A percentile compares a stretch with the other conserved stretches of the same genome.
phyloP scores from a whole-genome alignment of 2,797 vertebrate genomes.

The Cryptoblepharus egeriae region DNA sequence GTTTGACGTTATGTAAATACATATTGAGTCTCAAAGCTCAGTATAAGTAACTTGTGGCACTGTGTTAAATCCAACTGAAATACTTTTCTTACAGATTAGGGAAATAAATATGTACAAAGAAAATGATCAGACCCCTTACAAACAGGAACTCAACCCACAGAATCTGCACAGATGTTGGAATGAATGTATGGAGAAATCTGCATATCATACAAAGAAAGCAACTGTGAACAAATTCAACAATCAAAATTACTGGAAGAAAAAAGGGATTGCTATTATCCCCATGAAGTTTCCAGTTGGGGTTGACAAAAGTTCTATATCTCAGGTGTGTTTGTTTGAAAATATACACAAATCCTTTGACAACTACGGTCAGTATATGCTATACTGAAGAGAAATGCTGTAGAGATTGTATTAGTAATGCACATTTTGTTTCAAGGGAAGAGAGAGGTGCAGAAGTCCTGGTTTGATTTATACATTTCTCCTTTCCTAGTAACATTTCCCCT shows the following conservation, averaged over 20 bases:
- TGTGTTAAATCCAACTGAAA: slow-evolving; percentile 8
- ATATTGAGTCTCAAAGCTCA: not conserved
- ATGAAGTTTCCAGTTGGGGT: slow-evolving; percentile 88
- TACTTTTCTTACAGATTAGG: slow-evolving; percentile 79
- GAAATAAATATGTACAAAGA: slow-evolving; percentile 90
- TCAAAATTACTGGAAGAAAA: slow-evolving; percentile 88
- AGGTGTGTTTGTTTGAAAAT: slow-evolving; percentile 76
- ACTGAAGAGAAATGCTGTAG: too few species aligned
- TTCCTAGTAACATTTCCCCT: too few species aligned
- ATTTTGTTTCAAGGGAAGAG: not conserved
- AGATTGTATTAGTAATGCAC: too few species aligned
- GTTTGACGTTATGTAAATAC: not conserved
- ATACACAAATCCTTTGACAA: not conserved
- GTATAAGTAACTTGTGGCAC: not conserved
- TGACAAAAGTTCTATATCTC: slow-evolving; percentile 78
- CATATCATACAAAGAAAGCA: slow-evolving; percentile 70
- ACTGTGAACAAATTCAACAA: slow-evolving; percentile 81
- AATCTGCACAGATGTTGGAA: slow-evolving; percentile 86
- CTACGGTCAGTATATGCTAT: too few species aligned
- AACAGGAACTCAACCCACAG: slow-evolving; percentile 81
- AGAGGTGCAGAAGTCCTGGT: too few species aligned
- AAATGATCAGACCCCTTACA: slow-evolving; percentile 80
- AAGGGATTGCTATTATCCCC: slow-evolving; percentile 85
- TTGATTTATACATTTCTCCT: too few species aligned
- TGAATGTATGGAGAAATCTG: slow-evolving; percentile 80